Evolutionary conservation across 2,888 invertebrate species (phyloP).

Genomic region (Stenolophus ochropezus): DNA sequence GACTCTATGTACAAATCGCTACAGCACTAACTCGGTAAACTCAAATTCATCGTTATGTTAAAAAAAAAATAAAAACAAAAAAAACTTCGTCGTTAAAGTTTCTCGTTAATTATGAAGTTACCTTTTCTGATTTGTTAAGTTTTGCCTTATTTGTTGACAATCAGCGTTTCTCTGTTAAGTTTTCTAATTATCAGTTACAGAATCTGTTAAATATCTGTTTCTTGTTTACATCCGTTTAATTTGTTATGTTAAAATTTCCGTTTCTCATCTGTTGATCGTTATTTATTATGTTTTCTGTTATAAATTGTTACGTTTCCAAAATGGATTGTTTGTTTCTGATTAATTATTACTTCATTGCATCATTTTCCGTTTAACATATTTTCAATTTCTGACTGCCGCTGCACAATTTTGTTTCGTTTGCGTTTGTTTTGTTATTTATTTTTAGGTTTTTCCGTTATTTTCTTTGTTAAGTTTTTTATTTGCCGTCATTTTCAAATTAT

Average conservation of each 20-base stretch:
- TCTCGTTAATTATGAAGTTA: not conserved
- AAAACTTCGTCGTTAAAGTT: conserved; percentile 18
- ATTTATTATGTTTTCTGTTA: not conserved
- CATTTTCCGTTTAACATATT: not conserved
- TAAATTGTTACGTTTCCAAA: not conserved
- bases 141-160: not conserved
- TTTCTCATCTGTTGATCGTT: not conserved
- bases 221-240: not conserved
- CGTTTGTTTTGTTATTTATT: not conserved
- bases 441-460: conserved; percentile 23
- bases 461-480: conserved; percentile 31
- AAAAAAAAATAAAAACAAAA: not conserved
- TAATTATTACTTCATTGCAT: not conserved
- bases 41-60: not conserved
- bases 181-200: not conserved
- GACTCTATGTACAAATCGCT: conserved; percentile 15
- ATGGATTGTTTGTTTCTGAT: conserved; percentile 2
- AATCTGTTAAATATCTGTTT: not conserved
- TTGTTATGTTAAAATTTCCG: conserved; percentile 11
- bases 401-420: conserved; percentile 7
- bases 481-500: not conserved
- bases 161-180: not conserved
- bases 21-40: not conserved
- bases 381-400: not conserved
- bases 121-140: conserved; percentile 15